A percentile compares a stretch with the other conserved stretches of the same genome.
phyloP scores from a whole-genome alignment of 2,888 invertebrate genomes.

The Sarcophaga variegata region DNA sequence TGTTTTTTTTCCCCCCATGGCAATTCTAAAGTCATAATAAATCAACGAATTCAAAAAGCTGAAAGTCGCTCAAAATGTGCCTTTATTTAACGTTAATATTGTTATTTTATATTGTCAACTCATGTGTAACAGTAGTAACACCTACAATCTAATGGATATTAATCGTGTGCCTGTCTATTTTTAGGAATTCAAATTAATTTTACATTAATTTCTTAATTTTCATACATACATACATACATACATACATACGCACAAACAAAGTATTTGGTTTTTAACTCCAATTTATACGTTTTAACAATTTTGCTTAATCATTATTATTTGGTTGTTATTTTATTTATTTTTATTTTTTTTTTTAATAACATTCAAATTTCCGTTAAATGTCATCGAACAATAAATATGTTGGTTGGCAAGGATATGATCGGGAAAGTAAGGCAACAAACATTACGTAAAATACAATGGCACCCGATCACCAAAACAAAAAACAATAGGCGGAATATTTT shows the following conservation, averaged over 20 bases:
- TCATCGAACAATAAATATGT: conserved; percentile 10
- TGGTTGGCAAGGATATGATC: conserved; percentile 47
- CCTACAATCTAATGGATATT: conserved; percentile 17
- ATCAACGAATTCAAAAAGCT: neutral
- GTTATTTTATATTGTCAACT: conserved; percentile 29
- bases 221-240: neutral
- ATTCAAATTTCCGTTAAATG: conserved; percentile 43
- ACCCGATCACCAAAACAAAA: neutral
- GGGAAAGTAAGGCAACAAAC: conserved; percentile 12
- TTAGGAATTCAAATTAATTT: conserved; percentile 5
- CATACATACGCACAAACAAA: conserved; percentile 18
- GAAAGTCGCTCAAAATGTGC: conserved; percentile 1
- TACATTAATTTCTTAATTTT: neutral
- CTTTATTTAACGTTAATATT: conserved; percentile 51
- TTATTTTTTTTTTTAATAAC: neutral
- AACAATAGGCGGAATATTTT: neutral
- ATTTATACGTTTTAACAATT: neutral
- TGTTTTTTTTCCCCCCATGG: too few species aligned
- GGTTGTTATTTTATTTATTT: neutral
- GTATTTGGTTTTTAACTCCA: conserved; percentile 1
- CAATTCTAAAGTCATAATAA: neutral
- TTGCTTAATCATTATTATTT: conserved; percentile 56
- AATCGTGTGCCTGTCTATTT: conserved; percentile 13
- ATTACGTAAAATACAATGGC: neutral
- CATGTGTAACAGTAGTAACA: conserved; percentile 44